Conservation (phyloP, 35 echinoderm and acorn worm species). For the Acanthaster planci region DNA sequence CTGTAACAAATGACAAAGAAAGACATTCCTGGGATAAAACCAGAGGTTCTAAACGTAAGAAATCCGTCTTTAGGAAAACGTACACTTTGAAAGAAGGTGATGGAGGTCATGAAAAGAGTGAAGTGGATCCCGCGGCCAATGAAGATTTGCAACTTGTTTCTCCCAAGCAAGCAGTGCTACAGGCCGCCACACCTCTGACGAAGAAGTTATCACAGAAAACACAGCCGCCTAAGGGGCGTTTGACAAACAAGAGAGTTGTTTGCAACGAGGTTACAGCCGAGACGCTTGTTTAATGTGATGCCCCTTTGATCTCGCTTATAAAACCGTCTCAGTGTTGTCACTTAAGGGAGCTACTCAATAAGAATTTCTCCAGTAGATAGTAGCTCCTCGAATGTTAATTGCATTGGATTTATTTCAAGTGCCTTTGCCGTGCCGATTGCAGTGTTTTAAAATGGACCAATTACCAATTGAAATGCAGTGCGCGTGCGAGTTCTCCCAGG, state of each 20-base stretch:
- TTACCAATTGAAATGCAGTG: not conserved
- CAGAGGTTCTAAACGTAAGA: not conserved
- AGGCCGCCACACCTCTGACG: not conserved
- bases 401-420: not conserved
- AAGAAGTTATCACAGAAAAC: not conserved
- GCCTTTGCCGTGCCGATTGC: constrained; percentile 3
- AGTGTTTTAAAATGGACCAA: not conserved
- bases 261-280: not conserved
- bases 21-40: not conserved
- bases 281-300: not conserved
- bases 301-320: not conserved
- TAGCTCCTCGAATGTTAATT: not conserved
- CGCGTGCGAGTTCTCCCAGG: not conserved
- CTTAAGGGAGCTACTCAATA: not conserved
- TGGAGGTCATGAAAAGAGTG: not conserved
- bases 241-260: not conserved
- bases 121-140: not conserved
- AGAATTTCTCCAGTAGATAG: not conserved
- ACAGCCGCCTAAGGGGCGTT: not conserved
- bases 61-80: not conserved
- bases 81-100: not conserved
- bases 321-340: not conserved
- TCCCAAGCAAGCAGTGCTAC: not conserved
- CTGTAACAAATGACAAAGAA: not conserved
- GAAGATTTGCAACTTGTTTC: not conserved